Evolutionary conservation across 2,797 vertebrate genomes (phyloP), one percentile per base, ranked within the genome.

Genomic region (Cuniculus paca): DNA sequence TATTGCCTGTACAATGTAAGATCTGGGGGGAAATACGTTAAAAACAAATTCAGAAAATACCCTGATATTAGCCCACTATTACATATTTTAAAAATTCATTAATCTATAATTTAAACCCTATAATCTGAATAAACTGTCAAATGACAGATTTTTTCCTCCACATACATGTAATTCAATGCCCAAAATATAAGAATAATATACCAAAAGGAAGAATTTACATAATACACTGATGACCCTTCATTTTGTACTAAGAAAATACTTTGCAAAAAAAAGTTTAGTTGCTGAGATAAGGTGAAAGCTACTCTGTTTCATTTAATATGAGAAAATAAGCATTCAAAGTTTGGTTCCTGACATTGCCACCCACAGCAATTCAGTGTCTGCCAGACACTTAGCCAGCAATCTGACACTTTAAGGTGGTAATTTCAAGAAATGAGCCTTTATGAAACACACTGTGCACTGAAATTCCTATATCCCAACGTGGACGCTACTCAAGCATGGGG

Each of bases 181-280:
- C 72, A 96, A 93, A 60, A 92, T 79, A 90, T 48, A 94, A 93
- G 61, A 75, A 54, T 63, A 80, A 74, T 70, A 52, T 3, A 77
- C 16, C 19, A 1, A 87, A 85, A 90, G 48, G 84, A 84, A 87
- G 50, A 50, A 77, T 13, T 74, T 94, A 74, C 12, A 48, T 28
- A 88, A 78, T 31, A 89, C 24, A 74, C 45, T 50, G 63, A 2
- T 61, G 70, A 93, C 20, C 68, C 72, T 78, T 89, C 58, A 83
- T 89, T 58, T 81, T 26, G 17, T 31, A 52, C 77, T 58, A 45
- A 90, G 96, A 63, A 85, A 65, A 1, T 1, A 68, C 58, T 91
- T 68, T 42, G 63, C 58, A 92, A 93, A 60, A 93, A 60, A 54
- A 24, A 77, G n/a, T 50, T 85, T 58, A 68, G 56, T 60, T 85